These are phyloP conservation scores for Dicrostonyx torquatus DNA, from an alignment of 2,797 vertebrate genomes.

Conservation along the genomic window DNA sequence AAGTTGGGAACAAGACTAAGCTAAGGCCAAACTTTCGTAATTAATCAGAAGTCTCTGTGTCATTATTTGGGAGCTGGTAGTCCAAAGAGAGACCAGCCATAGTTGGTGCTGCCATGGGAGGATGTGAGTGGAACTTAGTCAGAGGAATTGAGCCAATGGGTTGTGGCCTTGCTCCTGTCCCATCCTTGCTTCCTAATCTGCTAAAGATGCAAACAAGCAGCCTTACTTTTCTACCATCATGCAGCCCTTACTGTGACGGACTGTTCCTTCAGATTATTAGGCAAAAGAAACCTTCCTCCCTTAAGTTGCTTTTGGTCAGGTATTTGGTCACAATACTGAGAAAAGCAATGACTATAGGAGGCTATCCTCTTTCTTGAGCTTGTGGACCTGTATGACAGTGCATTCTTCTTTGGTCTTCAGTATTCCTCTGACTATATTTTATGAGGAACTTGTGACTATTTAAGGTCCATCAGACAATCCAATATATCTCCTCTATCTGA, in stretches of 20 bases:
- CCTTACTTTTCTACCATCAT: background rate
- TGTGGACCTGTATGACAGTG: background rate
- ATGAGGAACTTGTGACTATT: conserved; percentile 36
- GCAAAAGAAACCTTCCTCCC: background rate
- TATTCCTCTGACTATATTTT: background rate
- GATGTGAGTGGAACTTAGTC: background rate
- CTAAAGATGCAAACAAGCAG: background rate
- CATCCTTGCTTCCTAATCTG: background rate
- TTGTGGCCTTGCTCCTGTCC: no score
- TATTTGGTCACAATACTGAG: background rate
- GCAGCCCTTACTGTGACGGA: background rate
- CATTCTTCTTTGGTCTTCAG: conserved; percentile 37
- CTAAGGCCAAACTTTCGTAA: background rate
- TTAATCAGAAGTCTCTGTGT: background rate
- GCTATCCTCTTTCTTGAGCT: background rate
- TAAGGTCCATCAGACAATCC: background rate
- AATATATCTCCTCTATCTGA: conserved; percentile 31
- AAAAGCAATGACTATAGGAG: background rate
- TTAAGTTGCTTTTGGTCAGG: background rate
- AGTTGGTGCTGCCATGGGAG: background rate
- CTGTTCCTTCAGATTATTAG: background rate
- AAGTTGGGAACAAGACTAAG: background rate
- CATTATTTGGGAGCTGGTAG: background rate
- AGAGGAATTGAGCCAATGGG: background rate
- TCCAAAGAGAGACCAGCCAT: background rate